Evolutionary conservation across 2,113 vertebrate species (phyloP).

Genomic region (Nesogale talazaci): DNA sequence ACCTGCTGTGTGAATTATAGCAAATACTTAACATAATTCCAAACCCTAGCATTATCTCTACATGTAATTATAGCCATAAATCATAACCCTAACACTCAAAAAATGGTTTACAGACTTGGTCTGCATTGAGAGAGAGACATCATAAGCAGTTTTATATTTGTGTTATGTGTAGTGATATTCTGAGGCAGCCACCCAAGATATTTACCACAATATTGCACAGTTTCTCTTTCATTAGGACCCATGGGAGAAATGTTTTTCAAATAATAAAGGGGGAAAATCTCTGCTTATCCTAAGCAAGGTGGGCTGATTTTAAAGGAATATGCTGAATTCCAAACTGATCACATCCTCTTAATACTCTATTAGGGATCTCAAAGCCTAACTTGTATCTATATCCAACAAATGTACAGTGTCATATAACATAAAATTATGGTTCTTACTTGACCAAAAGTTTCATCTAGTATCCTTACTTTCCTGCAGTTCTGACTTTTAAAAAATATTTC

Average conservation of each 20-base stretch:
- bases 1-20: no score
- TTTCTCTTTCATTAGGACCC: neutral
- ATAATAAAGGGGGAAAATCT: neutral
- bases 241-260: slow-evolving; percentile 30
- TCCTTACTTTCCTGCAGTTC: neutral
- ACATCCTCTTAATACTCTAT: slow-evolving; percentile 8
- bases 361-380: slow-evolving; percentile 49
- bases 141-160: neutral
- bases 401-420: neutral
- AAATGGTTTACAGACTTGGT: slow-evolving; percentile 32
- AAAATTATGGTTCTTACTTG: slow-evolving; percentile 11
- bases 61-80: no score
- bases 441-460: slow-evolving; percentile 38
- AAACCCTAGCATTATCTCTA: no score
- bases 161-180: neutral
- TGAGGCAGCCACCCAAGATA: neutral
- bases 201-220: neutral
- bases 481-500: slow-evolving; percentile 22
- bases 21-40: no score
- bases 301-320: slow-evolving; percentile 31
- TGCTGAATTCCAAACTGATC: slow-evolving; percentile 20
- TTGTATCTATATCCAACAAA: neutral
- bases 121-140: neutral
- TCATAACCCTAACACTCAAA: no score
- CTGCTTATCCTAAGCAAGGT: neutral